Evolutionary conservation across 2,888 invertebrate genomes (phyloP).

Genomic region (Troides helena): DNA sequence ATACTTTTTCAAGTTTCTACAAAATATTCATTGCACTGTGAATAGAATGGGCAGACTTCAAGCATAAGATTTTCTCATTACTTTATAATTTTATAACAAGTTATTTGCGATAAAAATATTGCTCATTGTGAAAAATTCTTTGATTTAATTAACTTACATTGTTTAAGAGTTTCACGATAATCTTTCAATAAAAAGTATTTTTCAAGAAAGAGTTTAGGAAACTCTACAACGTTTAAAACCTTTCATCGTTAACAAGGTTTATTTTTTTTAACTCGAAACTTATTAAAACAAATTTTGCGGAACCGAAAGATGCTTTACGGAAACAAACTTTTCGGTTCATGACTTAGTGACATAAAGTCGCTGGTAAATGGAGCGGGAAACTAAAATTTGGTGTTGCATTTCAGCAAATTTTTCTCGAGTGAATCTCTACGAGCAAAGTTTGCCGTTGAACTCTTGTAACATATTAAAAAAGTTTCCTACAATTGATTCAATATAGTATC

Average conservation of each 20-base stretch:
- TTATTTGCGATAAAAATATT: neutral
- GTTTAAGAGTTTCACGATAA: neutral
- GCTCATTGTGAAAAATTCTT: neutral
- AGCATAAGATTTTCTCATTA: constrained; percentile 10
- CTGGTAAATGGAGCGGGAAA: constrained; percentile 28
- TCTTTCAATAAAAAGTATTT: neutral
- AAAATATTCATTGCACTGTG: neutral
- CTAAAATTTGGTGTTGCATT: constrained; percentile 31
- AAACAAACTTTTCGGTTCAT: constrained; percentile 20
- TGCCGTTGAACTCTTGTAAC: constrained; percentile 30
- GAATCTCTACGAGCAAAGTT: constrained; percentile 28
- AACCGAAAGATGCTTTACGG: neutral
- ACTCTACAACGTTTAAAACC: neutral
- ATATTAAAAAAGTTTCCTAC: constrained; percentile 34
- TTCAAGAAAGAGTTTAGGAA: neutral
- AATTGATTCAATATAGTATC: constrained; percentile 31
- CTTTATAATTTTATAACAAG: constrained; percentile 6
- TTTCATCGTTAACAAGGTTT: neutral
- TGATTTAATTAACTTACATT: neutral
- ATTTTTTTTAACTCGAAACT: neutral
- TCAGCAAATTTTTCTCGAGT: constrained; percentile 29
- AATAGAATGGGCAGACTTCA: constrained; percentile 4
- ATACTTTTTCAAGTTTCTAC: constrained; percentile 14
- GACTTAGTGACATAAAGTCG: constrained; percentile 29
- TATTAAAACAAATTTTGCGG: neutral